phyloP scores from a whole-genome alignment of 2,113 vertebrate species.

The Trinectes maculatus region DNA sequence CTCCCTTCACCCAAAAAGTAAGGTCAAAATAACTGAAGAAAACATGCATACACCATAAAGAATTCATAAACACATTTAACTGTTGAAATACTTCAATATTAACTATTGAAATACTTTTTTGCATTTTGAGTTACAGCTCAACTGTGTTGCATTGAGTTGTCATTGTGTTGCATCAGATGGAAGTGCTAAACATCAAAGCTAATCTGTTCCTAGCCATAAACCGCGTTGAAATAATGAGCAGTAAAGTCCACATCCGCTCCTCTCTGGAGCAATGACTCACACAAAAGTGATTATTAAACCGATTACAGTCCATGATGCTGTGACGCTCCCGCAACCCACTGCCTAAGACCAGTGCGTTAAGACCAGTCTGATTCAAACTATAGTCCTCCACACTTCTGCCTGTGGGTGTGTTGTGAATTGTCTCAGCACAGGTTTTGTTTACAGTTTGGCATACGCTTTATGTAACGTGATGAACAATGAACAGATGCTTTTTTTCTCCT shows the following conservation, averaged over 20 bases:
- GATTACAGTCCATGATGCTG: not conserved
- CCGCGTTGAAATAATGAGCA: slow-evolving; percentile 36
- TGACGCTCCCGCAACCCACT: not conserved
- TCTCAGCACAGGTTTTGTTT: slow-evolving; percentile 28
- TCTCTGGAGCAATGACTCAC: slow-evolving; percentile 22
- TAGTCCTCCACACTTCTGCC: not conserved
- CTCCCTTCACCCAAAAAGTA: too few relatives aligned
- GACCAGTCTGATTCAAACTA: not conserved
- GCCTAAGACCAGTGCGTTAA: not conserved
- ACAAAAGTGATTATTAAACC: not conserved
- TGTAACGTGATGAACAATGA: slow-evolving; percentile 29
- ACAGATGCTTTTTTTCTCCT: slow-evolving; percentile 20
- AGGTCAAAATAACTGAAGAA: too few relatives aligned
- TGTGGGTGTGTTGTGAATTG: slow-evolving; percentile 16
- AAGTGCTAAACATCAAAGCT: slow-evolving; percentile 56
- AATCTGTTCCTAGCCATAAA: slow-evolving; percentile 5
- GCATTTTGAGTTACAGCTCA: too few relatives aligned
- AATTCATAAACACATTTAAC: too few relatives aligned
- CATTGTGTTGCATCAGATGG: slow-evolving; percentile 58
- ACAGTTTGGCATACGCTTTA: slow-evolving; percentile 21
- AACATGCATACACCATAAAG: too few relatives aligned
- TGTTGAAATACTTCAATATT: too few relatives aligned
- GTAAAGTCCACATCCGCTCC: not conserved
- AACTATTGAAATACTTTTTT: too few relatives aligned
- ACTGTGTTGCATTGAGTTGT: slow-evolving; percentile 20